Evolutionary conservation across 2,888 invertebrate species (phyloP).

Genomic region (Phyto melanocephala): DNA sequence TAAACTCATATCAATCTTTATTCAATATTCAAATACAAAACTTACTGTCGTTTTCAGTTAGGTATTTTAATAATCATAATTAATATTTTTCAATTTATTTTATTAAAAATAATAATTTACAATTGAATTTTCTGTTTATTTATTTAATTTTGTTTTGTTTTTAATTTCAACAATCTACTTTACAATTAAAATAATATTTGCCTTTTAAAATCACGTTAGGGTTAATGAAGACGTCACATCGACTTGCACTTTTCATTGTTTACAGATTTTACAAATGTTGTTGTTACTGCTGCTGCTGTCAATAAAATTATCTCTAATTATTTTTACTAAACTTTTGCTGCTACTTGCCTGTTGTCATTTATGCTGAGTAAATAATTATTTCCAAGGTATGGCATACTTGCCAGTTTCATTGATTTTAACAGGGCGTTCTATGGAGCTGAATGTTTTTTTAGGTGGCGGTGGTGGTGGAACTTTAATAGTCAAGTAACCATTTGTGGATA

Average conservation of each 20-base stretch:
- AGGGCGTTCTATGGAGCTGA: conserved; percentile 74
- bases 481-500: conserved; percentile 87
- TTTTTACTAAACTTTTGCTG: background rate
- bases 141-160: too few relatives aligned
- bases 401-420: conserved; percentile 83
- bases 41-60: too few relatives aligned
- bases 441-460: conserved; percentile 71
- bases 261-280: conserved; percentile 3
- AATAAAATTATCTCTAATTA: background rate
- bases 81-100: too few relatives aligned
- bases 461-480: conserved; percentile 83
- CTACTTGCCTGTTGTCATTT: background rate
- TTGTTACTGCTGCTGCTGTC: background rate
- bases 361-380: conserved; percentile 62
- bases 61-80: too few relatives aligned
- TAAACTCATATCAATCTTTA: too few relatives aligned
- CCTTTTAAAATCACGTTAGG: background rate
- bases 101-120: too few relatives aligned
- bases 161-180: background rate
- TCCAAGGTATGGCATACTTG: conserved; percentile 77
- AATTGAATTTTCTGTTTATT: too few relatives aligned
- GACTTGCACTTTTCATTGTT: conserved; percentile 56
- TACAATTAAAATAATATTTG: background rate
- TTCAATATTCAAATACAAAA: too few relatives aligned
- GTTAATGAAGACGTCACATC: conserved; percentile 15